phyloP scores from a whole-genome alignment of 2,888 invertebrate genomes.

The Andrena praecox region DNA sequence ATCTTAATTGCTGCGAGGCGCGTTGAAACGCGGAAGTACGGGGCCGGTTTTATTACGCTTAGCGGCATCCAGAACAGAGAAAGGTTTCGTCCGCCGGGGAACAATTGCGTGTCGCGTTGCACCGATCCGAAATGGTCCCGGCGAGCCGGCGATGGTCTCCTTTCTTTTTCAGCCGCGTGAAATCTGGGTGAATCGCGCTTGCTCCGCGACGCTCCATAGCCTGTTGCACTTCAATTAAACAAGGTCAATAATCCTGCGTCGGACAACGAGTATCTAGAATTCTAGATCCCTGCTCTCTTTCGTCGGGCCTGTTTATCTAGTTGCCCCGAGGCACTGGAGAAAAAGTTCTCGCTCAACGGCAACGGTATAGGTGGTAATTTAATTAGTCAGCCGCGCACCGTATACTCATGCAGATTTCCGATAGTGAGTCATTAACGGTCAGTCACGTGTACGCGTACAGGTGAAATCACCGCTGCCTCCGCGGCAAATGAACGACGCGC shows the following conservation, averaged over 20 bases:
- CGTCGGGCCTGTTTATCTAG: neutral
- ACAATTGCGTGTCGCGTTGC: slow-evolving; percentile 40
- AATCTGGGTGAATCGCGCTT: slow-evolving; percentile 55
- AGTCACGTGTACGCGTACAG: slow-evolving; percentile 36
- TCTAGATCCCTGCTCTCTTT: neutral
- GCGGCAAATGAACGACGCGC: slow-evolving; percentile 1
- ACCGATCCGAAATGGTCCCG: slow-evolving; percentile 28
- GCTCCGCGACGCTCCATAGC: slow-evolving; percentile 25
- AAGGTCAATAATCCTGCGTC: neutral
- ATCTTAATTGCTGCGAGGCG: slow-evolving; percentile 61
- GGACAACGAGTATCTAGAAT: neutral
- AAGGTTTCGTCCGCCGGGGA: slow-evolving; percentile 40
- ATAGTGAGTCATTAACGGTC: slow-evolving; percentile 64
- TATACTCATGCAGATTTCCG: slow-evolving; percentile 61
- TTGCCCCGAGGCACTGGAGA: neutral
- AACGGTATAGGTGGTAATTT: slow-evolving; percentile 24
- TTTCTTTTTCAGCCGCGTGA: slow-evolving; percentile 43
- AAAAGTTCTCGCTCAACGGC: slow-evolving; percentile 1
- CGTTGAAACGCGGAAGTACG: slow-evolving; percentile 50
- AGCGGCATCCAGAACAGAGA: slow-evolving; percentile 35
- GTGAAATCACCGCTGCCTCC: slow-evolving; percentile 59
- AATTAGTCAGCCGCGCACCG: slow-evolving; percentile 44
- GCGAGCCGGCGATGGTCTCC: slow-evolving; percentile 37
- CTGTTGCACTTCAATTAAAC: slow-evolving; percentile 10
- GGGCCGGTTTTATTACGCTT: slow-evolving; percentile 36